These are phyloP conservation scores for Heliconius himera DNA, from an alignment of 1,140 invertebrate genomes.

Conservation along the genomic window DNA sequence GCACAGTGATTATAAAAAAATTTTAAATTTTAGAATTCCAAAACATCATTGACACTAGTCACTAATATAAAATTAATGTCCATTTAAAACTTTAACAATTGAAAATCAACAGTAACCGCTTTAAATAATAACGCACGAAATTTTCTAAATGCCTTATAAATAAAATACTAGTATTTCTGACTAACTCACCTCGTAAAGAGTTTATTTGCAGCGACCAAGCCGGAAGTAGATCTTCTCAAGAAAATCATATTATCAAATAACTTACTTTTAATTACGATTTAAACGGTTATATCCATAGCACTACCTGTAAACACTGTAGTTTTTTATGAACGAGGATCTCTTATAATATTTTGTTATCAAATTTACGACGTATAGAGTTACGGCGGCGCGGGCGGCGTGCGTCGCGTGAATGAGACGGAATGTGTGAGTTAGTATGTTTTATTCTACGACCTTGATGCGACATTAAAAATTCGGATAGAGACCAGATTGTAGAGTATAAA, in stretches of 20 bases:
- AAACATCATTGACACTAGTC: too few species aligned
- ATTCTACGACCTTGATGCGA: neutral
- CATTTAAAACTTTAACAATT: too few species aligned
- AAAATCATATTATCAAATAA: neutral
- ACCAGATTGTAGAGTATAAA: neutral
- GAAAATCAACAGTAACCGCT: neutral
- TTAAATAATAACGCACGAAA: neutral
- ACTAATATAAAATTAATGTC: too few species aligned
- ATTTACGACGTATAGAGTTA: neutral
- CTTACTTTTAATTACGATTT: neutral
- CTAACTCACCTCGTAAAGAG: constrained; percentile 27
- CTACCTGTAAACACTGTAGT: neutral
- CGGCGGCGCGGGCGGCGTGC: neutral
- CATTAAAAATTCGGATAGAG: neutral
- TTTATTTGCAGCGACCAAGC: constrained; percentile 22
- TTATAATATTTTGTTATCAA: neutral
- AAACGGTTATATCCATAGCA: neutral
- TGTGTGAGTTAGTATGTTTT: neutral
- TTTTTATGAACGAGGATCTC: neutral
- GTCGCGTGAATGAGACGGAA: neutral
- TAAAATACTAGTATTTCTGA: neutral
- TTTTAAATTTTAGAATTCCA: too few species aligned
- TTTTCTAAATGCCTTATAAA: neutral
- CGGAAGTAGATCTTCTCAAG: constrained; percentile 20
- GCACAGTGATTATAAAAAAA: too few species aligned